A percentile compares a stretch with the other conserved stretches of the same genome.
Conservation (phyloP, 2,113 vertebrate genomes). For the Cepphus grylle region DNA sequence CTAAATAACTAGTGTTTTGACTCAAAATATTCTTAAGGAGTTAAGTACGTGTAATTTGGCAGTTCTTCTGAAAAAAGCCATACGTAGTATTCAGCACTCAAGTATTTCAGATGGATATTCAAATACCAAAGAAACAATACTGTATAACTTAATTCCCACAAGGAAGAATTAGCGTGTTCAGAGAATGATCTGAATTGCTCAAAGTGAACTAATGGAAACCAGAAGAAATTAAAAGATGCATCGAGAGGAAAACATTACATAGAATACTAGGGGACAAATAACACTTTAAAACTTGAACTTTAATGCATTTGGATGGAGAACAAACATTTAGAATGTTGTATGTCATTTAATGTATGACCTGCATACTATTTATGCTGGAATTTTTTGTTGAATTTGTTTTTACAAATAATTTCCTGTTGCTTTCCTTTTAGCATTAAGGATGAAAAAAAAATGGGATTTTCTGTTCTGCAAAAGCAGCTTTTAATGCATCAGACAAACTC, state of each 20-base stretch:
- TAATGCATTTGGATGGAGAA: neutral
- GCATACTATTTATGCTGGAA: neutral
- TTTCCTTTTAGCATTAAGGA: neutral
- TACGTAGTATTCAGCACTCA: neutral
- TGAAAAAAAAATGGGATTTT: neutral
- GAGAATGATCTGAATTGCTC: neutral
- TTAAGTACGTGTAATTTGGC: neutral
- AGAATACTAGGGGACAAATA: neutral
- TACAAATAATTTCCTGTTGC: neutral
- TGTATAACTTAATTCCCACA: neutral
- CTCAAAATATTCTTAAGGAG: constrained; percentile 10
- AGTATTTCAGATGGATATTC: constrained; percentile 3
- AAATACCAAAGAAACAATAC: constrained; percentile 12
- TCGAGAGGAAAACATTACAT: neutral
- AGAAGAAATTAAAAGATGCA: neutral
- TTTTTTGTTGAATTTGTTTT: neutral
- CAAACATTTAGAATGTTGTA: neutral
- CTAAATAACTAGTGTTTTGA: constrained; percentile 4
- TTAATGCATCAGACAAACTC: neutral
- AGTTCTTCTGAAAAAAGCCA: neutral
- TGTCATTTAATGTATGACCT: neutral
- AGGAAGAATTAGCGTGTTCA: neutral
- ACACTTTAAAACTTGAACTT: neutral
- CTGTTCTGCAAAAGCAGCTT: neutral
- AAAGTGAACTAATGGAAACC: constrained; percentile 3